phyloP scores from a whole-genome alignment of 2,113 vertebrate species.

The Centropus bengalensis region DNA sequence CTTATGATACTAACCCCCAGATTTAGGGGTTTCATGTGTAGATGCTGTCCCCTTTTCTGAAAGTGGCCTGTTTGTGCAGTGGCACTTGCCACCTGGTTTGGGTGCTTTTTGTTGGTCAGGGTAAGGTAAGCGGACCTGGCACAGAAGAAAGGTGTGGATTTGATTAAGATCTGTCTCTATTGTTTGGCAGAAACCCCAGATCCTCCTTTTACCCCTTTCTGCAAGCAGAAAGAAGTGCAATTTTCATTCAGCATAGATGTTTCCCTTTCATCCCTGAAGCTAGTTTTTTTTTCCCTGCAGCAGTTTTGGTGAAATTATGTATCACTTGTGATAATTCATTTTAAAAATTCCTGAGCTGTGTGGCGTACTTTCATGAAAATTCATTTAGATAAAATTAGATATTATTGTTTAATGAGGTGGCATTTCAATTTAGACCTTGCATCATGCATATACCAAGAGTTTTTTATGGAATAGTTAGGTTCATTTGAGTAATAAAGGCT shows the following conservation, averaged over 20 bases:
- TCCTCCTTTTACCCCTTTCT: constrained; percentile 38
- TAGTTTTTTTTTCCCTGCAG: constrained; percentile 67
- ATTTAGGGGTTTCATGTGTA: background rate
- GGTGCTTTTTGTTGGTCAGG: background rate
- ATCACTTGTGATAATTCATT: constrained; percentile 87
- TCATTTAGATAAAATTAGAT: constrained; percentile 91
- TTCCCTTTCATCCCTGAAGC: constrained; percentile 77
- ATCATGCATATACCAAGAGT: constrained; percentile 85
- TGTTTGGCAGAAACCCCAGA: constrained; percentile 21
- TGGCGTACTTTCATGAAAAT: constrained; percentile 86
- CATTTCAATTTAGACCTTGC: constrained; percentile 88
- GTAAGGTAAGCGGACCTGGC: constrained; percentile 13
- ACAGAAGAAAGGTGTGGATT: constrained; percentile 42
- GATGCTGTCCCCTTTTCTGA: background rate
- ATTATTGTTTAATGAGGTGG: constrained; percentile 91
- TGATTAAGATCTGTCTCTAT: constrained; percentile 46
- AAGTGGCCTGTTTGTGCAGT: background rate
- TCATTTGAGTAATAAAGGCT: constrained; percentile 99
- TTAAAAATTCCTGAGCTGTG: constrained; percentile 88
- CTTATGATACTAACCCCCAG: background rate
- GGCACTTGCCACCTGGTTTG: accelerated
- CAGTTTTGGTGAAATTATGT: constrained; percentile 85
- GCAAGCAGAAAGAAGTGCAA: constrained; percentile 53
- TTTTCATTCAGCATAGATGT: constrained; percentile 74
- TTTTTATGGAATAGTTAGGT: constrained; percentile 99